A percentile compares a stretch with the other conserved stretches of the same genome.
phyloP scores from a whole-genome alignment of 2,113 vertebrate species.

The Mormyrus iriodes region DNA sequence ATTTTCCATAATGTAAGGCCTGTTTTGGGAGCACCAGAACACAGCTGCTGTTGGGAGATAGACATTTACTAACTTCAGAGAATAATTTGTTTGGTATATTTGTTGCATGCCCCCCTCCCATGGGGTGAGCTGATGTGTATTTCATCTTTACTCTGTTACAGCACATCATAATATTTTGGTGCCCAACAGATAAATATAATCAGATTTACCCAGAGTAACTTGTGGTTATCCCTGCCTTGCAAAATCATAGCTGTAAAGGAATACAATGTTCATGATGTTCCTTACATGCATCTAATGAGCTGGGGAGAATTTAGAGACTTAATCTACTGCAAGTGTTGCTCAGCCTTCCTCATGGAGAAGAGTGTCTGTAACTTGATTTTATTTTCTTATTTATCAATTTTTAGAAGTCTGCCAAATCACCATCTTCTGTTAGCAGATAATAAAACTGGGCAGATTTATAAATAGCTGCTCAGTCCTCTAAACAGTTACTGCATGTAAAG shows the following conservation, averaged over 20 bases:
- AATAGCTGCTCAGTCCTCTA: background rate
- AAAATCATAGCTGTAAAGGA: background rate
- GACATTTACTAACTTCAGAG: background rate
- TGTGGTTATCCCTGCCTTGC: background rate
- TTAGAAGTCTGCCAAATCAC: background rate
- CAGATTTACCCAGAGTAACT: background rate
- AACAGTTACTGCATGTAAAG: background rate
- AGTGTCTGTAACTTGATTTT: background rate
- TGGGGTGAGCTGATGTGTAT: background rate
- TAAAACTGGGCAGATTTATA: background rate
- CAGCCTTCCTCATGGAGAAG: background rate
- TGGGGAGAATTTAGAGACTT: background rate
- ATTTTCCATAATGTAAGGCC: background rate
- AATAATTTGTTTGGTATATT: background rate
- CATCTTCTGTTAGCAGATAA: background rate
- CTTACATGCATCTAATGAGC: background rate
- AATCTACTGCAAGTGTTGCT: background rate
- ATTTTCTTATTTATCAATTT: background rate
- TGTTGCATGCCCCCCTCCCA: background rate
- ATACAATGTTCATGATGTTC: background rate
- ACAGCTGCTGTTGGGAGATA: background rate
- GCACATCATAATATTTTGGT: background rate
- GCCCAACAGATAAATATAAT: background rate
- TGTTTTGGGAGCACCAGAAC: background rate
- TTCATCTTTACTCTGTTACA: constrained; percentile 2